Conservation (phyloP, 1,140 invertebrate genomes). For the Drosophila bocki region DNA sequence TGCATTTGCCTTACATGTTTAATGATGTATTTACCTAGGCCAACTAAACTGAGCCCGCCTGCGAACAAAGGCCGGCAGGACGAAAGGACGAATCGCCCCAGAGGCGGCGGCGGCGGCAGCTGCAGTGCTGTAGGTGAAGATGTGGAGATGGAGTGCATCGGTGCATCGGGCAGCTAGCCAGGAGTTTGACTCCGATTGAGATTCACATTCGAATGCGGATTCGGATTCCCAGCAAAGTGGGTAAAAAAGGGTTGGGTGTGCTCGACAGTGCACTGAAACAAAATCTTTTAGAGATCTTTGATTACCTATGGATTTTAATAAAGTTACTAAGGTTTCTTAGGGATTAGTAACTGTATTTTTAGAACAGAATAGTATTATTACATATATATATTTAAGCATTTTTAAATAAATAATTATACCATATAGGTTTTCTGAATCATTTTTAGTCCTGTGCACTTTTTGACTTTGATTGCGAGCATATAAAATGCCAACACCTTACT, state of each 20-base stretch:
- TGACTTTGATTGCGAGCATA: conserved; percentile 65
- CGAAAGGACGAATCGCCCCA: conserved; percentile 10
- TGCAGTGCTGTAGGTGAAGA: neutral
- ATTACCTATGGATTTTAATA: neutral
- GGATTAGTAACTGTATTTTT: no score
- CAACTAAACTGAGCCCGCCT: conserved; percentile 67
- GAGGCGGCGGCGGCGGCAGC: neutral
- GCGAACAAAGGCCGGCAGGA: conserved; percentile 26
- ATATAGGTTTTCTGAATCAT: neutral
- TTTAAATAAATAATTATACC: neutral
- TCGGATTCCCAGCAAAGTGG: conserved; percentile 7
- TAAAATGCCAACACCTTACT: conserved; percentile 75
- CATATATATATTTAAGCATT: neutral
- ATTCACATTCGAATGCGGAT: neutral
- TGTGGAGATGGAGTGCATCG: conserved; percentile 2
- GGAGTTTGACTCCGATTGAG: conserved; percentile 5
- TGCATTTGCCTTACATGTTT: conserved; percentile 82
- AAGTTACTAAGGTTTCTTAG: neutral
- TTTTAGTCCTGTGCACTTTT: conserved; percentile 12
- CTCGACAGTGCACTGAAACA: conserved; percentile 2
- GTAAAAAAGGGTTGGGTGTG: neutral
- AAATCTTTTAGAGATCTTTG: no score
- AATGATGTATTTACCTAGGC: conserved; percentile 81
- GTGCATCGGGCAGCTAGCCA: conserved; percentile 29
- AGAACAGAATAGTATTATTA: no score